Evolutionary conservation across 2,113 vertebrate genomes (phyloP).

Genomic region (Nettapus auritus): DNA sequence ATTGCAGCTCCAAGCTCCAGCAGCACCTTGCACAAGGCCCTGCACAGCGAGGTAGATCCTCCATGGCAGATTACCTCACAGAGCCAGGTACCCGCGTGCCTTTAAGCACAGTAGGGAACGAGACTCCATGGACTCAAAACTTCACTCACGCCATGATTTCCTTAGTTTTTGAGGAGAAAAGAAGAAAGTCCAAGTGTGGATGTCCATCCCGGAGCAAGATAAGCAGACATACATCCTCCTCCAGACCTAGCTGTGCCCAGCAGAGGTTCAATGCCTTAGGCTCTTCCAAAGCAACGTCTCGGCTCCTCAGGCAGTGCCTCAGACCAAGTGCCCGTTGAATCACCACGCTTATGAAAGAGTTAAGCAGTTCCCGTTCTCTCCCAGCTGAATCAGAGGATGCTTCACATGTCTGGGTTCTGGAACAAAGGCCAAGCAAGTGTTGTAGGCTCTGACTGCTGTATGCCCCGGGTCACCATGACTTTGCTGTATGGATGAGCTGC

Average conservation of each 20-base stretch:
- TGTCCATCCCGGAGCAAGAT: not conserved
- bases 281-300: not conserved
- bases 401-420: not conserved
- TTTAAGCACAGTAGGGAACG: not conserved
- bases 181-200: not conserved
- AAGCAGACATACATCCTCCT: not conserved
- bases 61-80: not conserved
- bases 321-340: not conserved
- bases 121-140: not conserved
- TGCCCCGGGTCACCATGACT: conserved; percentile 43
- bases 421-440: conserved; percentile 22
- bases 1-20: not conserved
- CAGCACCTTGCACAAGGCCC: not conserved
- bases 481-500: not conserved
- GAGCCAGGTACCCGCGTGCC: too few species aligned
- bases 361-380: not conserved
- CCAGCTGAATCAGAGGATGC: not conserved
- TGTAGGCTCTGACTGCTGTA: not conserved
- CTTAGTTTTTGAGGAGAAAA: not conserved
- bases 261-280: not conserved
- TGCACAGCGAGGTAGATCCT: not conserved
- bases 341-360: not conserved
- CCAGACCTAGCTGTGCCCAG: not conserved
- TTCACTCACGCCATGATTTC: not conserved
- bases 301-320: not conserved